Evolutionary conservation across 2,888 invertebrate genomes (phyloP).

Genomic region (Empis stercorea): DNA sequence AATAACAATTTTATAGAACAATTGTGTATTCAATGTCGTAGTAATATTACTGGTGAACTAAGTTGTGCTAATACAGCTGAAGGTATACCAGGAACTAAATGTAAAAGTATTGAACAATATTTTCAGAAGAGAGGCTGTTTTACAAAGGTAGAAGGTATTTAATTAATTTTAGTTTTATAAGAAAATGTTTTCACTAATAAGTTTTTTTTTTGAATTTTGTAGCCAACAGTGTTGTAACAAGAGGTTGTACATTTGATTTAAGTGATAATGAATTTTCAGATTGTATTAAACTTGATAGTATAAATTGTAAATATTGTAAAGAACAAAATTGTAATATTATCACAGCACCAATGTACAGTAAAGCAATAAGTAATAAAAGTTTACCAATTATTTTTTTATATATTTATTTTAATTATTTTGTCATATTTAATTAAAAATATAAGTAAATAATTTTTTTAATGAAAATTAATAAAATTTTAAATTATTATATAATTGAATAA

Average conservation of each 20-base stretch:
- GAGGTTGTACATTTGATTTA: constrained; percentile 5
- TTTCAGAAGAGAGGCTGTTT: neutral
- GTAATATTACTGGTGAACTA: neutral
- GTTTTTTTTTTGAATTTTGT: neutral
- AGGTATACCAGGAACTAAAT: neutral
- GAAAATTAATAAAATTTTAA: neutral
- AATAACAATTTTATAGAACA: neutral
- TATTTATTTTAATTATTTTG: neutral
- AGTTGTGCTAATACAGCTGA: neutral
- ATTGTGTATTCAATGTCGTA: neutral
- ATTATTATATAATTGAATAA: too few species aligned
- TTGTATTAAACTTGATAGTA: neutral
- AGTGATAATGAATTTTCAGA: neutral
- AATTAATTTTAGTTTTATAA: neutral
- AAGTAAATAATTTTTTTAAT: neutral
- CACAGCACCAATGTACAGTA: neutral
- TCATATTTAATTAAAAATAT: neutral
- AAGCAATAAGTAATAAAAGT: neutral
- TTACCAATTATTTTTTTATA: neutral
- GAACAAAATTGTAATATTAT: neutral
- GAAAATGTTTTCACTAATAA: neutral
- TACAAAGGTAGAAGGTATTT: neutral
- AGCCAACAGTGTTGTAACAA: neutral
- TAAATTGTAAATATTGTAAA: neutral
- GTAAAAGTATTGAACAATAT: neutral